Percentiles rank a stretch among this genome's conserved stretches.
phyloP scores from a whole-genome alignment of 2,888 invertebrate genomes.

The Hofmannophila pseudospretella region DNA sequence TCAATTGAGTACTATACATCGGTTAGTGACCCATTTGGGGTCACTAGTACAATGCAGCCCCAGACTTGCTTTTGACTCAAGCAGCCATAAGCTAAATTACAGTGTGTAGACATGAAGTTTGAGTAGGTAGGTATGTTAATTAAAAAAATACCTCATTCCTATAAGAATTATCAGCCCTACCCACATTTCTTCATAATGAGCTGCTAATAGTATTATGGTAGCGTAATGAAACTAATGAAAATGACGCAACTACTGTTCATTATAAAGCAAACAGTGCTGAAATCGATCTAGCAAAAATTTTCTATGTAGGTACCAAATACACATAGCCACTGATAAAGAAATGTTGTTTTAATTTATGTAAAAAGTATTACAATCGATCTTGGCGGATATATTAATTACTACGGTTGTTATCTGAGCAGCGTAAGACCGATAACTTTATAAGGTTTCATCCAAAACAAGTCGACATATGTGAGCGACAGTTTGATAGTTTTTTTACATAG shows the following conservation, averaged over 20 bases:
- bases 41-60: too few relatives aligned
- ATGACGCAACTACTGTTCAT: conserved; percentile 2
- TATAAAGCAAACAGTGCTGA: background rate
- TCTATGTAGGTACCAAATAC: background rate
- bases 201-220: too few relatives aligned
- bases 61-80: too few relatives aligned
- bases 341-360: background rate
- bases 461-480: conserved; percentile 7
- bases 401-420: background rate
- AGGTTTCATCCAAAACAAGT: conserved; percentile 32
- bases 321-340: background rate
- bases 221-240: background rate
- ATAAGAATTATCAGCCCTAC: too few relatives aligned
- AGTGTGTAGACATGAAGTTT: too few relatives aligned
- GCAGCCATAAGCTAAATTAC: too few relatives aligned
- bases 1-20: too few relatives aligned
- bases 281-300: background rate
- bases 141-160: too few relatives aligned
- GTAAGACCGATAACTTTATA: conserved; percentile 16
- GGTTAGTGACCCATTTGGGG: too few relatives aligned
- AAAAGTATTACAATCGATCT: background rate
- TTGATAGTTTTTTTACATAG: background rate
- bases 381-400: background rate
- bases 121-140: too few relatives aligned
- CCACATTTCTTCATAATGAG: too few relatives aligned